Evolutionary conservation across 2,888 invertebrate species (phyloP).

Genomic region (Myopa tessellatipennis): DNA sequence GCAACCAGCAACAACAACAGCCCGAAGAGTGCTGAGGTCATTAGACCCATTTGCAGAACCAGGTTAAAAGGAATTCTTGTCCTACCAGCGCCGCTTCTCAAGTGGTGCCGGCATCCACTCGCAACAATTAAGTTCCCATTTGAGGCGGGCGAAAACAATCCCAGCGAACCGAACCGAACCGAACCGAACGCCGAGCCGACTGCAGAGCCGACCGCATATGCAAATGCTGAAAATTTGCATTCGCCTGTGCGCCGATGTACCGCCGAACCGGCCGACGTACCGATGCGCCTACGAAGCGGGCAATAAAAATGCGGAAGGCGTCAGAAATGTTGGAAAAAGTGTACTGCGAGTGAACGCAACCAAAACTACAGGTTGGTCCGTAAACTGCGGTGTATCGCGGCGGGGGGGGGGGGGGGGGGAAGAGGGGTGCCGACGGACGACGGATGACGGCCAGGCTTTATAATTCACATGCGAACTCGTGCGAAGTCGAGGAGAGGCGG

Average conservation of each 20-base stretch:
- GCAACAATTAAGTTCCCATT: conserved; percentile 18
- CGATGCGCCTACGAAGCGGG: conserved; percentile 6
- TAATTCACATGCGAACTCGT: background rate
- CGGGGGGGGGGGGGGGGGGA: background rate
- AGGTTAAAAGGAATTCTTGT: background rate
- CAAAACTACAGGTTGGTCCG: conserved; percentile 14
- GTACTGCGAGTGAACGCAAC: background rate
- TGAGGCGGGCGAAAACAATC: background rate
- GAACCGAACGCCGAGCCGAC: background rate
- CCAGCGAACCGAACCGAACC: background rate
- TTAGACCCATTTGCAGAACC: background rate
- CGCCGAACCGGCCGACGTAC: conserved; percentile 4
- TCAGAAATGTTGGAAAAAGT: conserved; percentile 5
- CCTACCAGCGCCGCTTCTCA: background rate
- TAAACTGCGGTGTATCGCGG: conserved; percentile 7
- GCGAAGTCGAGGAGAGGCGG: background rate
- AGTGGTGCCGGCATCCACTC: background rate
- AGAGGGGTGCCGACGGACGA: background rate
- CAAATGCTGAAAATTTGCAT: conserved; percentile 13
- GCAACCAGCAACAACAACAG: background rate
- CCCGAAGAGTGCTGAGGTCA: conserved; percentile 1
- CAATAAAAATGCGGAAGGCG: conserved; percentile 32
- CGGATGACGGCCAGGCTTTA: background rate
- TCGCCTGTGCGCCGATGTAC: background rate
- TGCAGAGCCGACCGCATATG: background rate